Conservation (phyloP, 2,888 invertebrate genomes). For the Eristalis intricaria region DNA sequence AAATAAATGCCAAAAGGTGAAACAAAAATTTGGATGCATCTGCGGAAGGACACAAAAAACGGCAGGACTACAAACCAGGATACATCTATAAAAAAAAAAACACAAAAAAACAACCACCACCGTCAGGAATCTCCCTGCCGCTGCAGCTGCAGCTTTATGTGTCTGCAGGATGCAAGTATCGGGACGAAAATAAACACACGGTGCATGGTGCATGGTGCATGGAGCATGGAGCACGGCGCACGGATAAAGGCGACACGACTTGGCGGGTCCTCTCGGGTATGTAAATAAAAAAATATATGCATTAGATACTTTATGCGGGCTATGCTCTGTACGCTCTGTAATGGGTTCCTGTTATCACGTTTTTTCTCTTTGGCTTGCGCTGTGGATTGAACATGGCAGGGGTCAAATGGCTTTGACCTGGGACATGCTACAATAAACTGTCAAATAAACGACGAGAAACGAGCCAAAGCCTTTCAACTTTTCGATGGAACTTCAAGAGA, state of each 20-base stretch:
- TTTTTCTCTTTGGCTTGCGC: not conserved
- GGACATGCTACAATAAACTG: not conserved
- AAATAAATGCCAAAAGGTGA: slow-evolving; percentile 11
- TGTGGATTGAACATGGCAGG: not conserved
- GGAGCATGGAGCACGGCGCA: too few relatives aligned
- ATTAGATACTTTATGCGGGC: slow-evolving; percentile 20
- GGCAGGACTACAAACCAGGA: not conserved
- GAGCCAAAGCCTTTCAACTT: not conserved
- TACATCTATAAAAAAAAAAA: not conserved
- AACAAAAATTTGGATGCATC: slow-evolving; percentile 8
- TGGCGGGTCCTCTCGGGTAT: not conserved
- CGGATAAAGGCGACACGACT: not conserved
- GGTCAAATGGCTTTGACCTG: not conserved
- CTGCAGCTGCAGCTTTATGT: slow-evolving; percentile 12
- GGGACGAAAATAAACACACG: slow-evolving; percentile 20
- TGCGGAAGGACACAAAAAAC: not conserved
- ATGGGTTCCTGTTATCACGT: not conserved
- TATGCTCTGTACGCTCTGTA: not conserved
- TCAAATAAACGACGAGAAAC: not conserved
- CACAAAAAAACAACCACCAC: too few relatives aligned
- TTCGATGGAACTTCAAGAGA: not conserved
- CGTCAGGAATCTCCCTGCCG: not conserved
- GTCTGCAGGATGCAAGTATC: slow-evolving; percentile 33
- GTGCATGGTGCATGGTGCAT: not conserved
- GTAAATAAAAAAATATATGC: slow-evolving; percentile 32